These are phyloP conservation scores for Sorex araneus DNA, from an alignment of 2,113 vertebrate species.

Conservation along the genomic window DNA sequence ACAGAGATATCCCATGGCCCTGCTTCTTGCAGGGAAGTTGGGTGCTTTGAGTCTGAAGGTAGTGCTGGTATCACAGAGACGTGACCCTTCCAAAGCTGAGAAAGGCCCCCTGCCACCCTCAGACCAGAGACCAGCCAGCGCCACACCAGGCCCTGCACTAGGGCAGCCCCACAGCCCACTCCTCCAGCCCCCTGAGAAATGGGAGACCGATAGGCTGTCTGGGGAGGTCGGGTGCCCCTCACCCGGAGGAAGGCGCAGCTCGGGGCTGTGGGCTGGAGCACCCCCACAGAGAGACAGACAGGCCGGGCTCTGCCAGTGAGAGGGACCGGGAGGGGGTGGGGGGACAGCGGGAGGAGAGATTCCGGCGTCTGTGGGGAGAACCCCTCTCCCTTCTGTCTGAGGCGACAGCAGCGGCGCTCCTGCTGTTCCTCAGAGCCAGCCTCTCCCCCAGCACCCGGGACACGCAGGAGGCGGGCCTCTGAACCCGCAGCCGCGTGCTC, in stretches of 20 bases:
- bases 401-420: constrained; percentile 63
- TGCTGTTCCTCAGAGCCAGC: constrained; percentile 40
- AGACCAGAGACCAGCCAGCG: no score
- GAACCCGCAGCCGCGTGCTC: neutral
- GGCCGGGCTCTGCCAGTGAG: constrained; percentile 49
- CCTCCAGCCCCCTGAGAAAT: neutral
- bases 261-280: neutral
- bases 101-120: no score
- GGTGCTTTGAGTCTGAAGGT: neutral
- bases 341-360: constrained; percentile 66
- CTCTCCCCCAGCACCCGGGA: neutral
- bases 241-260: neutral
- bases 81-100: no score
- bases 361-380: constrained; percentile 59
- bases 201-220: neutral
- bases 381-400: constrained; percentile 73
- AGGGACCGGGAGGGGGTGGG: no score
- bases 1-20: neutral
- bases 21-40: neutral
- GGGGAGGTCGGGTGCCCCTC: neutral
- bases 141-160: neutral
- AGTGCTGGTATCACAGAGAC: neutral
- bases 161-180: neutral
- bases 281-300: constrained; percentile 14
- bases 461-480: neutral